A percentile compares a stretch with the other conserved stretches of the same genome.
These are phyloP conservation scores for Saturnia japonica DNA, from an alignment of 2,888 invertebrate genomes.

Conservation along the genomic window DNA sequence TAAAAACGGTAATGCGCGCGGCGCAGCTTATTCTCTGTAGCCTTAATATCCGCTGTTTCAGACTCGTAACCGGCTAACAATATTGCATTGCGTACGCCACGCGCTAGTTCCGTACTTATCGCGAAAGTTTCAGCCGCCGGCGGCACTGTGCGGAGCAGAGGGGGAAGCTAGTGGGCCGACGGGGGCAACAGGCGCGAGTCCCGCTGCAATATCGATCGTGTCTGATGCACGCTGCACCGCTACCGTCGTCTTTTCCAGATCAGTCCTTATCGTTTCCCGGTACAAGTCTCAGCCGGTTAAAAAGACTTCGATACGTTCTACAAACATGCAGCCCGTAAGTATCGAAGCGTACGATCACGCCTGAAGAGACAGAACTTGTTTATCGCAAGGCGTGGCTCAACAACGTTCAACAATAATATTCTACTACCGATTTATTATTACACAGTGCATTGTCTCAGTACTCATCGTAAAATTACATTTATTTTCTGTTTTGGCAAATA, in stretches of 20 bases:
- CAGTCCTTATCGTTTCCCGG: conserved; percentile 76
- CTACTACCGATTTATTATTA: conserved; percentile 42
- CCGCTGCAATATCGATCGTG: conserved; percentile 79
- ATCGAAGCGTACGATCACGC: conserved; percentile 56
- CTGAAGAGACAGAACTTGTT: conserved; percentile 57
- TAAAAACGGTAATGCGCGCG: conserved; percentile 54
- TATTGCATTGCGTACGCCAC: conserved; percentile 81
- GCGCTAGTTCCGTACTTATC: conserved; percentile 81
- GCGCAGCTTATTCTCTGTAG: conserved; percentile 65
- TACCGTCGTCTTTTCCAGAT: conserved; percentile 80
- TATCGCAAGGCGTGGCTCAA: conserved; percentile 47
- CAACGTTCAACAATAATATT: background rate
- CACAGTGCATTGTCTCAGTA: conserved; percentile 22
- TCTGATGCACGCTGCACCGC: conserved; percentile 76
- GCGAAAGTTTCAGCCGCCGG: conserved; percentile 78
- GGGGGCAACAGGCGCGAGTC: conserved; percentile 38
- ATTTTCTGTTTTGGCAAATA: background rate
- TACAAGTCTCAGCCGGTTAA: conserved; percentile 58
- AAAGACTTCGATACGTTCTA: conserved; percentile 64
- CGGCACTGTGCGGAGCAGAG: conserved; percentile 44
- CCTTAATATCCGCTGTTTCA: conserved; percentile 80
- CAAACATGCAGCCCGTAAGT: conserved; percentile 31
- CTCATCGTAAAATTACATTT: conserved; percentile 25
- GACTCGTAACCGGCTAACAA: conserved; percentile 80
- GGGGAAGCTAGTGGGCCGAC: conserved; percentile 33